These are phyloP conservation scores for Cydia fagiglandana DNA, from an alignment of 1,140 invertebrate genomes.

Conservation along the genomic window DNA sequence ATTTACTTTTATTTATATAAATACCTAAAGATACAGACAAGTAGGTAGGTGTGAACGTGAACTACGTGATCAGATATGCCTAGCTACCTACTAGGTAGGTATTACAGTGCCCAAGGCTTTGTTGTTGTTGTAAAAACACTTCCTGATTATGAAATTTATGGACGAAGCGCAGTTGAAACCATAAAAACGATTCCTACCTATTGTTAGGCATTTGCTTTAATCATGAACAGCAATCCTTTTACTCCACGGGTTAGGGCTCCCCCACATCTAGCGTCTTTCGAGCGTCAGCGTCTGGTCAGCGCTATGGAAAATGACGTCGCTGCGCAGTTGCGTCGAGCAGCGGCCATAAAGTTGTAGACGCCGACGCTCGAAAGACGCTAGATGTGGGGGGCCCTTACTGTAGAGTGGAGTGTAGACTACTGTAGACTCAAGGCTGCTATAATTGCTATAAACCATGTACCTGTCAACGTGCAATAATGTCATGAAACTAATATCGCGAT, in stretches of 20 bases:
- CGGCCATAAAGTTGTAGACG: too few relatives aligned
- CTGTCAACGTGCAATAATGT: background rate
- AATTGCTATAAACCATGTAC: slow-evolving; percentile 6
- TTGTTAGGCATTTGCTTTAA: background rate
- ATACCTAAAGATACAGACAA: too few relatives aligned
- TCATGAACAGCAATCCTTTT: background rate
- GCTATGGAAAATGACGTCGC: too few relatives aligned
- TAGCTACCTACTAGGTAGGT: too few relatives aligned
- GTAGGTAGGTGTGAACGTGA: background rate
- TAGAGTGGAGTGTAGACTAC: background rate
- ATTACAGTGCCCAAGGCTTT: background rate
- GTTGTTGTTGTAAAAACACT: background rate
- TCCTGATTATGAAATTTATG: slow-evolving; percentile 6
- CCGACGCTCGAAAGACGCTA: too few relatives aligned
- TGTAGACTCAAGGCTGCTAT: background rate
- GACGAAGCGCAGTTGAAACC: background rate
- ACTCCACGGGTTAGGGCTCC: background rate
- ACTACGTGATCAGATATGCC: background rate
- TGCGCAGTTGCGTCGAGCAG: too few relatives aligned
- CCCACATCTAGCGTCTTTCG: too few relatives aligned
- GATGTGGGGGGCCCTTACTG: too few relatives aligned
- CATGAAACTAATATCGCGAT: background rate
- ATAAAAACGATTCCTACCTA: background rate
- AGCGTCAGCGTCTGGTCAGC: too few relatives aligned
- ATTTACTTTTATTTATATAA: too few relatives aligned